A percentile compares a stretch with the other conserved stretches of the same genome.
These are phyloP conservation scores for Cotesia vestalis DNA, from an alignment of 1,140 invertebrate genomes.

Conservation along the genomic window DNA sequence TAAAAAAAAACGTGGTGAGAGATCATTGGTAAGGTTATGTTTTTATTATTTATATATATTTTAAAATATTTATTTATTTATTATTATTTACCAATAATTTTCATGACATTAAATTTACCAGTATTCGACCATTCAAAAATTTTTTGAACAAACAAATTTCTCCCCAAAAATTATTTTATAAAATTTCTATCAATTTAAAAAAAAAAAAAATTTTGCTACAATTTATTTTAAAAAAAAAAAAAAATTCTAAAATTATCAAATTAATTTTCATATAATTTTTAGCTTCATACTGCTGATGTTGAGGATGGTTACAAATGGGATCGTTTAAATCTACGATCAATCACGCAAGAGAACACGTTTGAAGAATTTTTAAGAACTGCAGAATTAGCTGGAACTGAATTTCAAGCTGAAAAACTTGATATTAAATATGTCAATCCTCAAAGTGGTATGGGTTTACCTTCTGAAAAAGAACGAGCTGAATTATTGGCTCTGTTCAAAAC, in stretches of 20 bases:
- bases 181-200: no score
- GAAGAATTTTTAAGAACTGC: slow-evolving; percentile 96
- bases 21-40: slow-evolving; percentile 52
- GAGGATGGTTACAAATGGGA: slow-evolving; percentile 92
- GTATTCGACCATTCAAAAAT: no score
- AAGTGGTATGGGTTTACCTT: slow-evolving; percentile 70
- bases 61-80: neutral
- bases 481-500: slow-evolving; percentile 73
- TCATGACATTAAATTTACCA: no score
- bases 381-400: slow-evolving; percentile 92
- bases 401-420: slow-evolving; percentile 90
- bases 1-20: slow-evolving; percentile 69
- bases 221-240: slow-evolving; percentile 15
- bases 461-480: slow-evolving; percentile 71
- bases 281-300: slow-evolving; percentile 88
- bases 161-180: no score
- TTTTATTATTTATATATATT: neutral
- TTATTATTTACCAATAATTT: neutral
- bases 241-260: no score
- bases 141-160: no score
- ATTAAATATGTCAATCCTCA: slow-evolving; percentile 78
- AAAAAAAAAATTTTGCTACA: neutral
- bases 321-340: slow-evolving; percentile 87
- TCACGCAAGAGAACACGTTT: slow-evolving; percentile 94
- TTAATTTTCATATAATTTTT: slow-evolving; percentile 48